These are phyloP conservation scores for Adineta ricciae DNA, from an alignment of 2,888 invertebrate species.

Conservation along the genomic window DNA sequence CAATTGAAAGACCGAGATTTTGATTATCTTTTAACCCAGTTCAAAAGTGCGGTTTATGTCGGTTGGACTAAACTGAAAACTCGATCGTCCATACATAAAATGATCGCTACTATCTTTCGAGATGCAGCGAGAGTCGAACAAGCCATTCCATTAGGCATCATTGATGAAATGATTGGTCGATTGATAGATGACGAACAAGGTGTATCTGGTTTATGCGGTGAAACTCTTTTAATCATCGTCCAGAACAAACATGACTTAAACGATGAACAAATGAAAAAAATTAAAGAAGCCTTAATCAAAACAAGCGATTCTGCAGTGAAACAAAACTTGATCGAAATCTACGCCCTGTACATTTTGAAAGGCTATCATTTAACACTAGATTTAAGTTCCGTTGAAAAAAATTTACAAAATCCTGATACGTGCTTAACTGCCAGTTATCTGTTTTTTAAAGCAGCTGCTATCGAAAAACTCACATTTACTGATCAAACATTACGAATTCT, in stretches of 20 bases:
- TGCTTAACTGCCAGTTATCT: background rate
- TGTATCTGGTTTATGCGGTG: background rate
- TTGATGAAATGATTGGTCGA: background rate
- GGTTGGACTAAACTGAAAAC: too few relatives aligned
- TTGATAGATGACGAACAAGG: background rate
- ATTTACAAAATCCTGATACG: background rate
- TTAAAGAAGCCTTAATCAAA: background rate
- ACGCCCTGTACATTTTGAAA: background rate
- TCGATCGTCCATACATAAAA: too few relatives aligned
- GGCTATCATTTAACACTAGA: background rate
- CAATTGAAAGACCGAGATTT: background rate
- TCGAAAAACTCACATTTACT: background rate
- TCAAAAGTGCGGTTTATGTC: too few relatives aligned
- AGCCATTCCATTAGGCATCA: background rate
- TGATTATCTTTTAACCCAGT: background rate
- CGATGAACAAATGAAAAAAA: background rate
- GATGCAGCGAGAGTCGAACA: background rate
- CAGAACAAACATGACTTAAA: background rate
- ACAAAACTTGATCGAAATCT: background rate
- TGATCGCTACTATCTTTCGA: background rate
- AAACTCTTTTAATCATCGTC: background rate
- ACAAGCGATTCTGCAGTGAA: background rate
- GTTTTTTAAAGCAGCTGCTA: background rate
- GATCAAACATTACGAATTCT: background rate
- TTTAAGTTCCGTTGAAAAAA: background rate